Evolutionary conservation across 2,113 vertebrate species (phyloP), one percentile per base, ranked within the genome.

Genomic region (Amphilophus citrinellus): DNA sequence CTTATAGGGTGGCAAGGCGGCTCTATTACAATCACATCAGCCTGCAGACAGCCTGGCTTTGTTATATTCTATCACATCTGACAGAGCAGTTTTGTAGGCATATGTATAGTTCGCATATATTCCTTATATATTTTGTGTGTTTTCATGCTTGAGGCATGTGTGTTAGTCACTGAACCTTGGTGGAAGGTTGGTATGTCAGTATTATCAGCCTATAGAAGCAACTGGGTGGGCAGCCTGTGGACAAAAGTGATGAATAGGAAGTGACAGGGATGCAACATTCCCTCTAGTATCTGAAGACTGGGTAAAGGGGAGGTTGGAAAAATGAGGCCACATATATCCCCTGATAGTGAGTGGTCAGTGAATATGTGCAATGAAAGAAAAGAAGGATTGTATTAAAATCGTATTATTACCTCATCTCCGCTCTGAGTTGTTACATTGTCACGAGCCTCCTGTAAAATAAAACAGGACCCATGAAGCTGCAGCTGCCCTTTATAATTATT

Each of bases 241-340:
- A 84, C 89, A 84, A 83, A 86, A 56, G 60, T 94, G 95, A 95
- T 89, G 91, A 95, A 93, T 86, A 93, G 93, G 85, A 95, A 93
- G 91, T 93, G 90, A 85, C 88, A 93, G 87, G 80, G 85, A 87
- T 87, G 80, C 84, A 84, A 89, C 39, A 35, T 88, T 89, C 76
- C 88, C 85, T 86, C 62, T 60, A 82, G 85, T 84, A 60, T 89
- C 79, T 85, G 61, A 85, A 61, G 79, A 80, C 50, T 56, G 87
- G 57, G 61, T 57, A 80, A 63, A 56, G 47, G 61, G 65, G 35
- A 56, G 65, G 53, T 24, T 44, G 56, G 35, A 85, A 80, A 77
- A 77, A 68, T 6, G 7, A 62, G 86, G 77, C 60, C 79, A 88
- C 73, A 50, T 75, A 63, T 63, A 86, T 71, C 53, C 53, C 84